Percentiles rank a stretch among this genome's conserved stretches.
phyloP scores from a whole-genome alignment of 2,113 vertebrate species.

The Arizona elegans region DNA sequence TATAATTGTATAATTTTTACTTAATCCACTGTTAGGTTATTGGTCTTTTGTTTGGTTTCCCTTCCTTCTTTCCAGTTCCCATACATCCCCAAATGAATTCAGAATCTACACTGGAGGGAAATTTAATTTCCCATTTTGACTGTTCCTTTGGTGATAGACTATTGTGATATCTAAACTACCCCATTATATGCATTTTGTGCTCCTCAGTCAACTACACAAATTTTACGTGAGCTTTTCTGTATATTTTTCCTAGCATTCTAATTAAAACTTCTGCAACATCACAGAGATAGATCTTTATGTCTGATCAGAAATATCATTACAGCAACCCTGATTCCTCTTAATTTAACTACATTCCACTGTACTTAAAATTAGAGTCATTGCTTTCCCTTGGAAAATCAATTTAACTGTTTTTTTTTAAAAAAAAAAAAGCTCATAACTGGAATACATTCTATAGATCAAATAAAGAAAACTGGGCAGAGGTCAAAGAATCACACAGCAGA shows the following conservation, averaged over 20 bases:
- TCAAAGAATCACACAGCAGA: not conserved
- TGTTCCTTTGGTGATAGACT: not conserved
- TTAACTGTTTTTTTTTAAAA: not conserved
- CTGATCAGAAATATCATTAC: not conserved
- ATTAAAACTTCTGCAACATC: not conserved
- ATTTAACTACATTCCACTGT: conserved; percentile 3
- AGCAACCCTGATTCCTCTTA: not conserved
- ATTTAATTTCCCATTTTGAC: not conserved
- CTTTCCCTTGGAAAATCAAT: conserved; percentile 1
- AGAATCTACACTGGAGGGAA: not conserved
- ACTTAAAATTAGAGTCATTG: conserved; percentile 5
- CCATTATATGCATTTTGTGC: not conserved
- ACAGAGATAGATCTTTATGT: conserved; percentile 1
- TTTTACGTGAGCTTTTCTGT: not conserved
- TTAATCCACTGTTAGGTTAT: not conserved
- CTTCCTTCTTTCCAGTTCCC: not conserved
- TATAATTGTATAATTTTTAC: not conserved
- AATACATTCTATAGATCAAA: not conserved
- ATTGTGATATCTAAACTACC: not conserved
- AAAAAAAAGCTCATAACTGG: conserved; percentile 30
- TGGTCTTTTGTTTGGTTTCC: not conserved
- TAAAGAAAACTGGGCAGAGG: not conserved
- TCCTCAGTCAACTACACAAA: not conserved
- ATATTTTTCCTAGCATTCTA: not conserved
- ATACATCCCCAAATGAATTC: not conserved